phyloP scores from a whole-genome alignment of 2,888 invertebrate genomes.

The Troides aeacus region DNA sequence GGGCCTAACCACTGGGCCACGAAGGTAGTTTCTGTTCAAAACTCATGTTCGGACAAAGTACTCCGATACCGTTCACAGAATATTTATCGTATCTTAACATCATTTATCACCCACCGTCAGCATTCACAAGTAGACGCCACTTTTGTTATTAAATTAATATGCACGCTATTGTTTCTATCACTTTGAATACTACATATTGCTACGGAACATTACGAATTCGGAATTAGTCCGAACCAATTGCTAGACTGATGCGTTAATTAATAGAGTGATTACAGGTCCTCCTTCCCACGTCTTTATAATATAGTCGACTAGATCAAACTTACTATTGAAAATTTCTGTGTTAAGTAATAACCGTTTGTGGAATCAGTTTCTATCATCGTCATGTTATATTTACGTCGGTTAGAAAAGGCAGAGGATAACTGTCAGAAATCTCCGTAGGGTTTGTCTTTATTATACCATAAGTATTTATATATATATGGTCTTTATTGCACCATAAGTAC shows the following conservation, averaged over 20 bases:
- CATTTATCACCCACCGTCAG: neutral
- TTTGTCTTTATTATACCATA: no score
- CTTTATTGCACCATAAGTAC: no score
- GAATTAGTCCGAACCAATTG: neutral
- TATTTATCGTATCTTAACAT: conserved; percentile 9
- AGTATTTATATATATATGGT: no score
- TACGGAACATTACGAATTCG: neutral
- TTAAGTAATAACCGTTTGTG: no score
- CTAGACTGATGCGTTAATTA: neutral
- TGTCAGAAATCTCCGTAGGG: no score
- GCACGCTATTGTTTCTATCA: neutral
- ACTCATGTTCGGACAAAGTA: neutral
- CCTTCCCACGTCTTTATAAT: no score
- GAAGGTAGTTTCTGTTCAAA: neutral
- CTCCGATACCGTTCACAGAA: neutral
- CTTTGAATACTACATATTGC: neutral
- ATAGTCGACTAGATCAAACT: neutral
- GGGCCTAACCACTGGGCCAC: no score
- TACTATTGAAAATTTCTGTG: no score
- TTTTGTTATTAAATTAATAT: conserved; percentile 7
- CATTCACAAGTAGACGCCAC: neutral
- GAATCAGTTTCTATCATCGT: no score
- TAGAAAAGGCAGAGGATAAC: no score
- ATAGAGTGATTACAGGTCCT: neutral
- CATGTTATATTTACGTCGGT: no score